Conservation (phyloP, 2,888 invertebrate genomes). For the Lasiommata megera region DNA sequence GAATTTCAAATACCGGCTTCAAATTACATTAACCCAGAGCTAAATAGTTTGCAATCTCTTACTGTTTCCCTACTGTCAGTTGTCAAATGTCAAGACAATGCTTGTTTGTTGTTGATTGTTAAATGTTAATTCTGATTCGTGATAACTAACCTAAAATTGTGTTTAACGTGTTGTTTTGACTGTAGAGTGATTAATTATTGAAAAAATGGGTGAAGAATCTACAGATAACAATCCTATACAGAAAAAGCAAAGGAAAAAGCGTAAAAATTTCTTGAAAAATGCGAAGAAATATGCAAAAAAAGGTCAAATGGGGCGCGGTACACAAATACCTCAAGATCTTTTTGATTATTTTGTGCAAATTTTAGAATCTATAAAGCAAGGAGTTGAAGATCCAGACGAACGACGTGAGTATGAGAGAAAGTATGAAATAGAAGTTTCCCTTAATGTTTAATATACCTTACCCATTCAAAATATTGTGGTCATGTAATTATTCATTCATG, state of each 20-base stretch:
- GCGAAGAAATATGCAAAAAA: slow-evolving; percentile 89
- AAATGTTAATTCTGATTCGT: neutral
- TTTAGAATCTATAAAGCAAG: slow-evolving; percentile 85
- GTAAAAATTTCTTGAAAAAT: slow-evolving; percentile 85
- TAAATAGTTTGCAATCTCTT: neutral
- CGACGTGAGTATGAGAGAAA: slow-evolving; percentile 73
- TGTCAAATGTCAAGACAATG: neutral
- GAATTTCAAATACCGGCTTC: too few species aligned
- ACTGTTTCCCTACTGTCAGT: neutral
- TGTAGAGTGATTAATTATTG: slow-evolving; percentile 8
- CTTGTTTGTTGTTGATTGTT: neutral
- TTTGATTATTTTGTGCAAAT: slow-evolving; percentile 90
- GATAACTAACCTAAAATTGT: neutral
- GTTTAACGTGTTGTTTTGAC: slow-evolving; percentile 1
- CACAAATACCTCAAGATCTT: slow-evolving; percentile 85
- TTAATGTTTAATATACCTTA: neutral
- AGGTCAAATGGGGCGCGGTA: slow-evolving; percentile 87
- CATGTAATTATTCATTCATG: too few species aligned
- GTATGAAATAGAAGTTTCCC: neutral
- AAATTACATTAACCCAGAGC: too few species aligned
- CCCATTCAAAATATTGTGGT: too few species aligned
- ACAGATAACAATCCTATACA: slow-evolving; percentile 48
- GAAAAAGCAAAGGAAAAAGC: slow-evolving; percentile 81
- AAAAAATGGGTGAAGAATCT: slow-evolving; percentile 55
- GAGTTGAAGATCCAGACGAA: slow-evolving; percentile 86